Evolutionary conservation across 1,140 invertebrate genomes (phyloP), one percentile per base, ranked within the genome.

Genomic region (Temnothorax curvispinosus): DNA sequence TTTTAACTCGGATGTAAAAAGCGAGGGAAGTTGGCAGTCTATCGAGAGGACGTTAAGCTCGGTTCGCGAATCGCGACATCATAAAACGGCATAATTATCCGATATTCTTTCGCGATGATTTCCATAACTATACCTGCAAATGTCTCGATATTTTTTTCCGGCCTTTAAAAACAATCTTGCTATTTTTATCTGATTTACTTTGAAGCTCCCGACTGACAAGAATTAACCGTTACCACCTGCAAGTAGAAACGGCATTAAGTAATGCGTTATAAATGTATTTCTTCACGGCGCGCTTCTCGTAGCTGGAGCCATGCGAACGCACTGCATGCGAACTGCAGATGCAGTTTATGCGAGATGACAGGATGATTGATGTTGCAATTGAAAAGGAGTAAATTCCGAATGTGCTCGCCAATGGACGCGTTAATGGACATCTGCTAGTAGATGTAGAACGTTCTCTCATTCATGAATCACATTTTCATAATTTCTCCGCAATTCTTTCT

Each of bases 291-390:
- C 11, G 32, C 27, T 74, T 82, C 54, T 75, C 41, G 47, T n/a
- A 1, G 69, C 41, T 60, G n/a, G 60, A 84, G 27, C 64, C 27
- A 27, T 15, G 9, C 8, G 32, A 41, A 81, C n/a, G 35, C 18
- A 21, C 27, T 21, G 54, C 54, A 74, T 50, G n/a, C 54, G 60
- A 74, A 54, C 41, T 74, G 54, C 69, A 84, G 41, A 75, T 44
- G n/a, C 41, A 60, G 44, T 56, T 50, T 84, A 74, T 32, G 41
- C 41, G 54, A 60, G 32, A 84, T 60, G 41, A 75, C 80, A 84
- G 80, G n/a, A 84, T 84, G 80, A 84, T 84, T 84, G 69, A 84
- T 75, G 80, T 15, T 75, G 69, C 54, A 75, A 81, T 81, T 72
- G 50, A 38, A 84, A 84, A 32, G 41, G 13, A 62, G n/a, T 84